Evolutionary conservation across 2,797 vertebrate species (phyloP).

Genomic region (Scolopax rusticola): DNA sequence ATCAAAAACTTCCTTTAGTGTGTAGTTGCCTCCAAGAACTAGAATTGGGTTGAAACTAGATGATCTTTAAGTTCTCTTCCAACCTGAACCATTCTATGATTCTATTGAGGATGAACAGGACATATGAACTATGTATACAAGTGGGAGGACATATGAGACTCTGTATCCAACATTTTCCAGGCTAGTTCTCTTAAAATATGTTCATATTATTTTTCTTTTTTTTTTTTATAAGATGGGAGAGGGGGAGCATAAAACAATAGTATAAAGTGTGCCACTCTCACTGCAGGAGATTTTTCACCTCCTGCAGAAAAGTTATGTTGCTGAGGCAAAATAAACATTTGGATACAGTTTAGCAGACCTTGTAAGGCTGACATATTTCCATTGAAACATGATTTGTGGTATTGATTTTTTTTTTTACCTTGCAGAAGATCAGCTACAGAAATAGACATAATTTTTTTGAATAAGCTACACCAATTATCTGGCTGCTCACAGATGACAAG

Average conservation of each 20-base stretch:
- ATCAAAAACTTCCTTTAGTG: neutral
- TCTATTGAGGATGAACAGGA: neutral
- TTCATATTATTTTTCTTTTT: neutral
- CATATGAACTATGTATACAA: neutral
- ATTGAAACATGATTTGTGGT: slow-evolving; percentile 54
- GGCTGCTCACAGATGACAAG: slow-evolving; percentile 34
- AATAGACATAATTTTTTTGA: slow-evolving; percentile 58
- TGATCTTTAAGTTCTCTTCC: too few relatives aligned
- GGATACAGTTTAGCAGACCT: slow-evolving; percentile 19
- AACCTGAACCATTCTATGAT: too few relatives aligned
- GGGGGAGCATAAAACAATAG: neutral
- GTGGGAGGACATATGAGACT: neutral
- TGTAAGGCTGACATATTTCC: slow-evolving; percentile 55
- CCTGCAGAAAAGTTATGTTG: neutral
- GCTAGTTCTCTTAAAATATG: neutral
- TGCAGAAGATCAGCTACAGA: slow-evolving; percentile 52
- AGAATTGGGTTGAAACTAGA: too few relatives aligned
- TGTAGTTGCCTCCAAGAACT: neutral
- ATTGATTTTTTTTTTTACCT: slow-evolving; percentile 70
- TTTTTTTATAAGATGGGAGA: neutral
- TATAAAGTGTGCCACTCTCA: neutral
- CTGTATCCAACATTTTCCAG: neutral
- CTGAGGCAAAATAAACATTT: slow-evolving; percentile 67
- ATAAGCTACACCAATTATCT: slow-evolving; percentile 70
- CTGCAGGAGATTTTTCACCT: neutral